Base-by-base conservation (phyloP, 2,113 vertebrate genomes). In the Dicerorhinus sumatrensis region DNA sequence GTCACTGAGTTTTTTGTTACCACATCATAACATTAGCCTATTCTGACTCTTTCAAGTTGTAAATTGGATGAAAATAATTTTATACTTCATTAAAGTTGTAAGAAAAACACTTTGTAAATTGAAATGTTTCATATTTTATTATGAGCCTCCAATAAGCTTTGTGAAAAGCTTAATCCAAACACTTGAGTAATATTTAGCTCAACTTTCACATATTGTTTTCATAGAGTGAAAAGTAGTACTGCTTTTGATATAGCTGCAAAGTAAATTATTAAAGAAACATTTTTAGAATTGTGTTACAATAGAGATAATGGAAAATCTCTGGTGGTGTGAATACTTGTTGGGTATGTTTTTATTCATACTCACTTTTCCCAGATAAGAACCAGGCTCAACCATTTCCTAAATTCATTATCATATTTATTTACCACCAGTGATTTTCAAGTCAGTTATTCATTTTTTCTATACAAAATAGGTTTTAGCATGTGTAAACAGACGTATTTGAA, bases 51-150 rank as follows among this genome's bases (percentile, higher is more conserved):
- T 97, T 75, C 13, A 65, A 89, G n/a, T 81, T 96, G 54, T 80
- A 93, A 93, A 94, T 91, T 16, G 48, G 93, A 94, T 96, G 62
- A 70, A 95, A 97, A 94, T 94, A 93, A 86, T 88, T 97, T 97
- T 90, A 85, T 75, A 94, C 42, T 54, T 96, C 73, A 96, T 95
- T 94, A 72, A 94, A 97, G 54, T 96, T 93, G 48, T 86, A 89
- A 96, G 79, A 83, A 96, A 96, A 95, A 76, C n/a, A 79, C 70
- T 88, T 94, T 76, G 11, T 84, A 92, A 96, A 90, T 94, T 77
- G 42, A 95, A 97, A 84, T 76, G 33, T 86, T 94, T 94, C 62
- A 21, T 89, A 63, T 84, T 97, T 91, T 83, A 69, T 73, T 83
- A 63, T 65, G 33, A 96, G 14, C n/a, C 39, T 96, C 16, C 60